Conservation (phyloP, 2,888 invertebrate species). For the Drosophila dives region DNA sequence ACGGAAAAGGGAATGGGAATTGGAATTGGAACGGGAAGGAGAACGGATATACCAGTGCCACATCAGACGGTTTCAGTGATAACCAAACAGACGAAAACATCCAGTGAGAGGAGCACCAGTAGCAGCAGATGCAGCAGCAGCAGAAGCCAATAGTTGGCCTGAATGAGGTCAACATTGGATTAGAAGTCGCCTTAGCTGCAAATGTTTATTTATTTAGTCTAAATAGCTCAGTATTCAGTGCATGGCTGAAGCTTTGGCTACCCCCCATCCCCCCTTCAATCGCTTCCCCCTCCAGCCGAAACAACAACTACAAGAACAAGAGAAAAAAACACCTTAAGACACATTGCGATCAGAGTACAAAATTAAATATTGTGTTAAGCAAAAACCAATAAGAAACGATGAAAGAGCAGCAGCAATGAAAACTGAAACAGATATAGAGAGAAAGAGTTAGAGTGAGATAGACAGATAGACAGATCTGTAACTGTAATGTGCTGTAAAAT, state of each 20-base stretch:
- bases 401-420: neutral
- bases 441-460: neutral
- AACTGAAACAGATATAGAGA: neutral
- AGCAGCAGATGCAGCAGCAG: neutral
- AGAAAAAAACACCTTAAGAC: slow-evolving; percentile 5
- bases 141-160: slow-evolving; percentile 28
- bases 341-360: slow-evolving; percentile 67
- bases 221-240: slow-evolving; percentile 58
- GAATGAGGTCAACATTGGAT: slow-evolving; percentile 12
- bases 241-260: slow-evolving; percentile 42
- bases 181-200: slow-evolving; percentile 33
- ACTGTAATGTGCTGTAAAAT: slow-evolving; percentile 15
- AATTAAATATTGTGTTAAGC: slow-evolving; percentile 42
- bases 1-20: neutral
- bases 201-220: slow-evolving; percentile 45
- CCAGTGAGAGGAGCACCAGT: slow-evolving; percentile 20
- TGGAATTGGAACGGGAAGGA: neutral
- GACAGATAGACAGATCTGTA: slow-evolving; percentile 21
- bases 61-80: slow-evolving; percentile 52
- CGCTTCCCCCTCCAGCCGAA: neutral
- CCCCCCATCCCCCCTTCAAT: neutral
- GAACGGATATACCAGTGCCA: neutral
- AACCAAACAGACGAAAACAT: slow-evolving; percentile 41
- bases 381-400: slow-evolving; percentile 13
- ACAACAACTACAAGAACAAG: neutral